Base-by-base conservation (phyloP, 1,140 invertebrate genomes). In the Hirudo medicinalis region DNA sequence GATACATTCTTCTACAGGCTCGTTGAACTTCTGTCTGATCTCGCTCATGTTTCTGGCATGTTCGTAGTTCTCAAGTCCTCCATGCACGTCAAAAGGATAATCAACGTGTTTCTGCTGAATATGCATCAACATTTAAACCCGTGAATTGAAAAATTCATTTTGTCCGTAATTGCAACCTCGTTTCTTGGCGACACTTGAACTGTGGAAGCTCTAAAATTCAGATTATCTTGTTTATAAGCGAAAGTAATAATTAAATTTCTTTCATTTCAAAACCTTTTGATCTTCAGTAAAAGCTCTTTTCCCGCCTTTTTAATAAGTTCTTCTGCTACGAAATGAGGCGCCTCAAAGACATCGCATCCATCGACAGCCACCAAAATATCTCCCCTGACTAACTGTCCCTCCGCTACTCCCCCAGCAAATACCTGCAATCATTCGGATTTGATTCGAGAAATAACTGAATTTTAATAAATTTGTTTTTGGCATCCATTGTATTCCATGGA, bases 351-450 rank as follows among this genome's bases (percentile, higher is more conserved):
- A 81, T 94, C 91, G 81, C 89, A 90, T 76, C 90, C 89, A 80
- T 89, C 89, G 76, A 96, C 90, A 83, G 90, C 90, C 73, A 88
- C 86, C 76, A 96, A 89, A 76, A 93, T 87, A 83, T 96, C 93
- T 76, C 92, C 92, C 73, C 89, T 86, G 72, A 89, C 85, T 60
- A 95, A 86, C 74, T 89, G 87, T 54, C 88, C 88, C 76, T 92
- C 89, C 67, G 91, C 88, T 53, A 91, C 85, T 70, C 82, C 84
- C 22, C 86, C 84, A 36, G 83, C 78, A 72, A 83, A 82, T 11
- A 85, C 87, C 88, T 89, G 43, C 15, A 49, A 49, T 49, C 43
- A 49, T 0, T 49, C 13, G 43, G 43, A 13, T 49, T 11, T 17
- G 3, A 49, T 49, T 49, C 4, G 15, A 11, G 13, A 49, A 49